These are phyloP conservation scores for Nyctereutes procyonoides DNA, from an alignment of 2,113 vertebrate species.

Conservation along the genomic window DNA sequence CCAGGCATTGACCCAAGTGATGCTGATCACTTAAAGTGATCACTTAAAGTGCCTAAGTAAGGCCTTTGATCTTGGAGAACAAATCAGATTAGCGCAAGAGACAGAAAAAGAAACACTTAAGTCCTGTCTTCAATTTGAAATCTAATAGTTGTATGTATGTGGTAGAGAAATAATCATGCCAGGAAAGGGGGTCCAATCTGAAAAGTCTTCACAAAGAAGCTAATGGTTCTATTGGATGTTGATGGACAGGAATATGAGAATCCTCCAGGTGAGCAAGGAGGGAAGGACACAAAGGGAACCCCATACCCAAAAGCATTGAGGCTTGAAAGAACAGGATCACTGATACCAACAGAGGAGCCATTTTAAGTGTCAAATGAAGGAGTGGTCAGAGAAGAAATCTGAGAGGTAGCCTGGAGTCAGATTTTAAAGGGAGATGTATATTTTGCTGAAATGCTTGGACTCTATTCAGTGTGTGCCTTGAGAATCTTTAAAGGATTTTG, in stretches of 20 bases:
- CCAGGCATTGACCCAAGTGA: background rate
- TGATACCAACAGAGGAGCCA: background rate
- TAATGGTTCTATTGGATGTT: background rate
- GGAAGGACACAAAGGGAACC: background rate
- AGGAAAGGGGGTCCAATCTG: background rate
- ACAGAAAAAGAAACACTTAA: background rate
- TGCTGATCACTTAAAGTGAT: no score
- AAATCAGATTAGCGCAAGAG: conserved; percentile 5
- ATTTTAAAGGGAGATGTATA: background rate
- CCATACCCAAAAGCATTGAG: background rate
- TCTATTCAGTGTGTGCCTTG: background rate
- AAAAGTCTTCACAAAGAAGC: background rate
- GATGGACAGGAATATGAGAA: background rate
- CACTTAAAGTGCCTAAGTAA: background rate
- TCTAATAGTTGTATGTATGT: background rate
- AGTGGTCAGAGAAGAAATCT: background rate
- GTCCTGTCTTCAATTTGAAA: background rate
- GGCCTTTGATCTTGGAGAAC: background rate
- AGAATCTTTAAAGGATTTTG: background rate
- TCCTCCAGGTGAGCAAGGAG: background rate
- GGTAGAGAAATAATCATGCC: background rate
- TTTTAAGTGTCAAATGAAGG: background rate
- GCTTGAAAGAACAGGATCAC: background rate
- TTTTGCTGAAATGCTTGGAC: background rate
- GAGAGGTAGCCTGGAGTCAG: background rate